A percentile compares a stretch with the other conserved stretches of the same genome.
These are phyloP conservation scores for Ophioninae sp. DNA, from an alignment of 2,888 invertebrate genomes.

Conservation along the genomic window DNA sequence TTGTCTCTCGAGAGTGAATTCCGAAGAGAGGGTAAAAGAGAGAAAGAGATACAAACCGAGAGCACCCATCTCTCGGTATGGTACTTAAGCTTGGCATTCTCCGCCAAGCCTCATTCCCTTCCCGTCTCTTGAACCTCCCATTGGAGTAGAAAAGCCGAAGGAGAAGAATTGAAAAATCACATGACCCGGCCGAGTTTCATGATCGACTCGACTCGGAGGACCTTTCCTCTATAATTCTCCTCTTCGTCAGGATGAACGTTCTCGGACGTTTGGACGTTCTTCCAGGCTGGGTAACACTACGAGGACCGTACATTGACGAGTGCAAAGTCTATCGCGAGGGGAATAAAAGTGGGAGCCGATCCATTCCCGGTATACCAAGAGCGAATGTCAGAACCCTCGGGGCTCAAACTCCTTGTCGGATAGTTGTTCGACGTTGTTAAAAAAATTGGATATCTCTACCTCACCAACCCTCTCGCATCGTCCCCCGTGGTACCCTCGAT, in stretches of 20 bases:
- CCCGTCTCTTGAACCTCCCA: background rate
- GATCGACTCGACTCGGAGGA: background rate
- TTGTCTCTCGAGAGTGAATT: no score
- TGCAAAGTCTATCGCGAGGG: background rate
- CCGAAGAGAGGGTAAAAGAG: background rate
- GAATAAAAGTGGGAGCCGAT: background rate
- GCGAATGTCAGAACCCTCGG: slow-evolving; percentile 46
- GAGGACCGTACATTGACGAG: background rate
- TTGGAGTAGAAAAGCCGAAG: background rate
- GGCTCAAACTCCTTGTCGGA: slow-evolving; percentile 36
- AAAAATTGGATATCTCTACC: slow-evolving; percentile 56
- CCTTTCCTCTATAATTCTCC: slow-evolving; percentile 17
- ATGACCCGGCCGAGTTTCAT: background rate
- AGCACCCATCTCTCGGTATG: background rate
- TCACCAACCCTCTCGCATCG: background rate
- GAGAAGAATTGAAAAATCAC: slow-evolving; percentile 7
- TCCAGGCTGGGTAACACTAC: background rate
- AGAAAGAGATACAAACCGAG: background rate
- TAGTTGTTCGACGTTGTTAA: slow-evolving; percentile 54
- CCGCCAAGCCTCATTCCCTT: slow-evolving; percentile 9
- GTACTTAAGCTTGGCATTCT: slow-evolving; percentile 9
- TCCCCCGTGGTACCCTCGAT: background rate
- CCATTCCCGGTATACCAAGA: background rate
- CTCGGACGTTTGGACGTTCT: slow-evolving; percentile 41
- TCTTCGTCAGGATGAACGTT: slow-evolving; percentile 41